These are phyloP conservation scores for Dendrophyllia cribrosa DNA, from an alignment of 64 coral and sea anemone genomes.

Conservation along the genomic window DNA sequence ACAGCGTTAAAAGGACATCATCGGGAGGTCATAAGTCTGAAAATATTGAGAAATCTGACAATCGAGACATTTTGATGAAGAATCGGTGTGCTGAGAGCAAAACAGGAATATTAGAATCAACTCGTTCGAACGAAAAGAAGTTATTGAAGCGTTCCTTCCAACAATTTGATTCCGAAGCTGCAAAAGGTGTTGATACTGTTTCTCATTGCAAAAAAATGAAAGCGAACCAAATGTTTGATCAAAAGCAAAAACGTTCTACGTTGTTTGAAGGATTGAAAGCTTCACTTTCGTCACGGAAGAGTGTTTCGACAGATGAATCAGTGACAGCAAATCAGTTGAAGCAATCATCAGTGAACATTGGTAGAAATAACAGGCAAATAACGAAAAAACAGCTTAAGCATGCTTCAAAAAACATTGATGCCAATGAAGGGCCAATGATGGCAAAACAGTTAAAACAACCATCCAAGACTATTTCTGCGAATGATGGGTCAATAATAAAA, in stretches of 20 bases:
- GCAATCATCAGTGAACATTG: too few species aligned
- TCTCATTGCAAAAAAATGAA: slow-evolving; percentile 1
- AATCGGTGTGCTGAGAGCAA: neutral
- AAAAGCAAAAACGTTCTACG: neutral
- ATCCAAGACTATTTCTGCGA: neutral
- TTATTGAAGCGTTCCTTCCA: slow-evolving; percentile 2
- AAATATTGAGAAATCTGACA: neutral
- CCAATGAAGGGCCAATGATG: neutral
- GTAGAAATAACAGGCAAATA: too few species aligned
- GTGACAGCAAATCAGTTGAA: neutral
- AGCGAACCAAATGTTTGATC: neutral
- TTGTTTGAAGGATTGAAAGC: neutral
- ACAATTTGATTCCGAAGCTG: neutral
- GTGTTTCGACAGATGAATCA: neutral
- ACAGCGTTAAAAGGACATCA: neutral
- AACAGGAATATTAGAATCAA: neutral
- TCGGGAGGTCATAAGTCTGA: neutral
- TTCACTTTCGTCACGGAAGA: neutral
- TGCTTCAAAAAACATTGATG: neutral
- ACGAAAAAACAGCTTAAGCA: neutral
- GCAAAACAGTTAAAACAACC: neutral
- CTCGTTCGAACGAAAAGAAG: neutral
- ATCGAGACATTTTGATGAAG: neutral
- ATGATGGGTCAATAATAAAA: neutral
- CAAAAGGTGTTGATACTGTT: neutral